phyloP scores from a whole-genome alignment of 2,113 vertebrate species.

The Illadopsis cleaveri region DNA sequence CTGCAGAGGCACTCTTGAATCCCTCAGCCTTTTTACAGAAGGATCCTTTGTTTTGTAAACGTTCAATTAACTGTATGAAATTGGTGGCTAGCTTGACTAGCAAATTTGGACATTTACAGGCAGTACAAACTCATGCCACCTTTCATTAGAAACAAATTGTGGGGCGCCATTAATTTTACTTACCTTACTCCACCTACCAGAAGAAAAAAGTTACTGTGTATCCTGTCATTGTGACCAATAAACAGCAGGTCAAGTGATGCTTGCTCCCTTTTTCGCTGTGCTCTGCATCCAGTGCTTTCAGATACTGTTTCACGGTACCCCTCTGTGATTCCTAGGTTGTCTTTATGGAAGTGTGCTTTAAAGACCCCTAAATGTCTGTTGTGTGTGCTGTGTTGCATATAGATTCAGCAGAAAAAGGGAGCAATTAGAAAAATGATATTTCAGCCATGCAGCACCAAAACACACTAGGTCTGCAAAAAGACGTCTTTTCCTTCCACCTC shows the following conservation, averaged over 20 bases:
- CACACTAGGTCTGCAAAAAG: not conserved
- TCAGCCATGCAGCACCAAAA: not conserved
- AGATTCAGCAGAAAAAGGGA: not conserved
- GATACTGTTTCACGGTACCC: not conserved
- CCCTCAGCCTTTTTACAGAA: not conserved
- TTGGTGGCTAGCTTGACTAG: not conserved
- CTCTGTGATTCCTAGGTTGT: not conserved
- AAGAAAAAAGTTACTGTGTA: not conserved
- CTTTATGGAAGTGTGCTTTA: not conserved
- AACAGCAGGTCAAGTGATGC: not conserved
- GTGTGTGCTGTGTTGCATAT: not conserved
- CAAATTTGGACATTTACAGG: not conserved
- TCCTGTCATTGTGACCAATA: not conserved
- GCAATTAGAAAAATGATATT: not conserved
- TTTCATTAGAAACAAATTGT: not conserved
- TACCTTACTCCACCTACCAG: not conserved
- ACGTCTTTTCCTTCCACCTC: not conserved
- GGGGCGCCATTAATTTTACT: not conserved
- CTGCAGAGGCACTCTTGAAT: not conserved
- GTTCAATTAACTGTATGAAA: not conserved
- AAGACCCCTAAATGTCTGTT: not conserved
- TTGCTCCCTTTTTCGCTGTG: not conserved
- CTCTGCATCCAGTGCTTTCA: accelerated
- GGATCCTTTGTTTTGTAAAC: conserved; percentile 6
- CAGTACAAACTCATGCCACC: not conserved